Evolutionary conservation across 2,888 invertebrate genomes (phyloP), one percentile per base, ranked within the genome.

Genomic region (Pegoplata infirma): DNA sequence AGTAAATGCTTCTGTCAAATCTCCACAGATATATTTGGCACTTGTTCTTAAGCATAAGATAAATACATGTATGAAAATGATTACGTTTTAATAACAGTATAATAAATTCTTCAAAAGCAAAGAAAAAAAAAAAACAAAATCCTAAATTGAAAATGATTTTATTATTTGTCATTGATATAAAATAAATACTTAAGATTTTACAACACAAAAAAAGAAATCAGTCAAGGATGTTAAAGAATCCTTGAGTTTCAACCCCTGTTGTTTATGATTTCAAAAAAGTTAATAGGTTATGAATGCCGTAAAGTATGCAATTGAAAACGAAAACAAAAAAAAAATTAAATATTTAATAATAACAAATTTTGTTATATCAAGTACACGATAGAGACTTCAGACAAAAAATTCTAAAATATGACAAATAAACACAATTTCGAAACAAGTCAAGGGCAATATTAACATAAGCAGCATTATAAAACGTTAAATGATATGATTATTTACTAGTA

Each of bases 51-150:
- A 49, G 56, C 19, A 40, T 32, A n/a, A 32, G 32, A 32, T 32
- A 32, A 32, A 32, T 32, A 32, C 10, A 32, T 32, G 19, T 23
- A 10, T 21, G 49, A 64, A 56, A 67, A 68, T 71, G 56, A 69
- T 68, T 72, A 69, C 61, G 69, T 76, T 63, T 69, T 63, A 80
- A 74, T 76, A 80, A 75, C 67, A 71, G 58, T 61, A 74, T 63
- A 76, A 80, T 75, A 77, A 75, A 74, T 71, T 53, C 56, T 53
- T 59, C 44, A 58, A 2, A 56, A 71, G 14, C 49, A 17, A 4
- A 23, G 8, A 49, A 40, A 32, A 40, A 40, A 21, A 36, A 32
- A 10, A 1, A n/a, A n/a, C 10, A n/a, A 16, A 40, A n/a, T n/a
- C n/a, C n/a, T n/a, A n/a, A n/a, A 4, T 28, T 4, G 6, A 40